phyloP scores from a whole-genome alignment of 2,113 vertebrate genomes.

The Cariama cristata region DNA sequence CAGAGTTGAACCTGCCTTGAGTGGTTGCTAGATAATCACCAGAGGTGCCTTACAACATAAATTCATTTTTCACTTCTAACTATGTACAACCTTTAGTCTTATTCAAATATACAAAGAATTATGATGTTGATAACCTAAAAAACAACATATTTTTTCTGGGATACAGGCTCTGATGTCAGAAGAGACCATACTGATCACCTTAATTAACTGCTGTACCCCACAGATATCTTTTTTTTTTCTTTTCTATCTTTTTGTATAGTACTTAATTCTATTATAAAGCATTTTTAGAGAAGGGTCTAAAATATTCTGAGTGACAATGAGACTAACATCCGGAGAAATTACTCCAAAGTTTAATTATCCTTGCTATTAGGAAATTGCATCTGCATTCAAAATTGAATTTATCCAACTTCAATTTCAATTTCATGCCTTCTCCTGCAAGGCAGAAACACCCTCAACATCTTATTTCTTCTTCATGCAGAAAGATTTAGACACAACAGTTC shows the following conservation, averaged over 20 bases:
- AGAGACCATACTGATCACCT: neutral
- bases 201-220: neutral
- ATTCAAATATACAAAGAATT: neutral
- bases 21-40: neutral
- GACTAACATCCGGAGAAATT: neutral
- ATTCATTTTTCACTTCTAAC: neutral
- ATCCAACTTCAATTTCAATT: conserved; percentile 2
- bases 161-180: neutral
- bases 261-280: neutral
- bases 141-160: neutral
- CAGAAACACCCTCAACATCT: neutral
- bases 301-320: neutral
- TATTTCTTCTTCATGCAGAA: neutral
- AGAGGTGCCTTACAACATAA: neutral
- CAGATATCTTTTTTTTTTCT: neutral
- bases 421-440: neutral
- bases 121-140: neutral
- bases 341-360: conserved; percentile 35
- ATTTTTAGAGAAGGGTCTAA: neutral
- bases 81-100: neutral
- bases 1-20: neutral
- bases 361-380: neutral
- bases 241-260: neutral
- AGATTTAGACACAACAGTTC: neutral
- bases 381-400: conserved; percentile 1